Evolutionary conservation across 2,888 invertebrate species (phyloP).

Genomic region (Andrena marginata): DNA sequence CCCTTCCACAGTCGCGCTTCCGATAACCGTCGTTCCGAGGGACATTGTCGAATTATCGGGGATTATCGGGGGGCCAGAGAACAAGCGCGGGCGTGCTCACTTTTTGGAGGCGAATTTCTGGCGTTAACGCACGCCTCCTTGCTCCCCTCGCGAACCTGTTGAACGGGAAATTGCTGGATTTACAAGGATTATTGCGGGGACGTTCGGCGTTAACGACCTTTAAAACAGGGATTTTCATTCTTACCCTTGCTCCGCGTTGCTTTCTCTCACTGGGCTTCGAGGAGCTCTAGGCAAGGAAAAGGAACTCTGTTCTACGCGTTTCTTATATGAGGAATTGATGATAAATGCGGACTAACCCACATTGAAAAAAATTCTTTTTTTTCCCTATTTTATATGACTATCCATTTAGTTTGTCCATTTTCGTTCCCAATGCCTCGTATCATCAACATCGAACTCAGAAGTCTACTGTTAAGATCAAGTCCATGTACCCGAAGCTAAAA

Average conservation of each 20-base stretch:
- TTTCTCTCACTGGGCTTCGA: no score
- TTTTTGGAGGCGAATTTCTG: background rate
- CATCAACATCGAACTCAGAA: no score
- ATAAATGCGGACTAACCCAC: no score
- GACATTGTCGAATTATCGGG: background rate
- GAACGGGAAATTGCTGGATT: constrained; percentile 33
- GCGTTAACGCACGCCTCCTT: background rate
- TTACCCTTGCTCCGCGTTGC: background rate
- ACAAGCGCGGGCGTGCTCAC: background rate
- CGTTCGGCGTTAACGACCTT: constrained; percentile 14
- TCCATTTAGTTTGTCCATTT: no score
- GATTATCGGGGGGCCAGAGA: background rate
- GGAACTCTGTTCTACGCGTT: no score
- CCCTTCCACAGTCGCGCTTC: background rate
- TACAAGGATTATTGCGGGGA: constrained; percentile 28
- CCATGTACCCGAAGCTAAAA: no score
- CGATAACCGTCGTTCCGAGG: background rate
- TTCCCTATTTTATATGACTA: no score
- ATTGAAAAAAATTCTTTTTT: no score
- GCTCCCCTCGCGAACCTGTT: constrained; percentile 15
- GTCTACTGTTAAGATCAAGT: no score
- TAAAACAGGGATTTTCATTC: constrained; percentile 24
- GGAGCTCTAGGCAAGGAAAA: no score
- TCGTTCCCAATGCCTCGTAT: no score
- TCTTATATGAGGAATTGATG: no score